These are phyloP conservation scores for Apogon talboti DNA, from an alignment of 2,797 vertebrate genomes.

Conservation along the genomic window DNA sequence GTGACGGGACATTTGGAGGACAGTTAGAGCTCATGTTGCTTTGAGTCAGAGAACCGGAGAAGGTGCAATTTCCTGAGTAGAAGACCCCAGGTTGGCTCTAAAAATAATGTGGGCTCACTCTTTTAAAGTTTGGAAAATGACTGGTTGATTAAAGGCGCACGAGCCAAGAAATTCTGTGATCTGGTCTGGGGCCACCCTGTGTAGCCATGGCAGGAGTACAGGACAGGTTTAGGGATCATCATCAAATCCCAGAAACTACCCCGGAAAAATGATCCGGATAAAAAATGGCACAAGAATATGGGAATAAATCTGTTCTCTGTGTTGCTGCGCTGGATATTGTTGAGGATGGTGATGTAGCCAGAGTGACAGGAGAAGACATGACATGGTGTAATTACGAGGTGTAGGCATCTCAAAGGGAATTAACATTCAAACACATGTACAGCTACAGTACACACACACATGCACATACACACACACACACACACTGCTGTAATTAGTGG, in stretches of 20 bases:
- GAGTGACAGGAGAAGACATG: constrained; percentile 12
- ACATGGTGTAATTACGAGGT: constrained; percentile 23
- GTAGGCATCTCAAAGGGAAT: constrained; percentile 1
- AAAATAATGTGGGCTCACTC: constrained; percentile 56
- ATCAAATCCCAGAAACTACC: background rate
- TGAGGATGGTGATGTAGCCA: too few species aligned
- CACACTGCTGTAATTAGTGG: constrained; percentile 48
- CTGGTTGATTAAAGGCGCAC: constrained; percentile 59
- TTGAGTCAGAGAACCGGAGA: constrained; percentile 65
- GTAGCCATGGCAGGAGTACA: background rate
- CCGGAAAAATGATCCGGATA: background rate
- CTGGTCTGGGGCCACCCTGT: constrained; percentile 37
- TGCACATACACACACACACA: constrained; percentile 10
- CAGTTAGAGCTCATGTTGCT: constrained; percentile 53
- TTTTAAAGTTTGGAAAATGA: constrained; percentile 53
- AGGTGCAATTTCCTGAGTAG: constrained; percentile 69
- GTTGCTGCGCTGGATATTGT: background rate
- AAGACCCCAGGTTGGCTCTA: constrained; percentile 59
- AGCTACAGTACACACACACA: background rate
- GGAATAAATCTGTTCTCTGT: background rate
- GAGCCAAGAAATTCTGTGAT: constrained; percentile 58
- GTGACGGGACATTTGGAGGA: constrained; percentile 61
- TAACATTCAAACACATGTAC: constrained; percentile 15
- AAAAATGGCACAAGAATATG: constrained; percentile 1
- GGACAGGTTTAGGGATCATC: constrained; percentile 28